Percentiles rank a stretch among this genome's conserved stretches.
Conservation (phyloP, 2,888 invertebrate species). For the Phengaris arion region DNA sequence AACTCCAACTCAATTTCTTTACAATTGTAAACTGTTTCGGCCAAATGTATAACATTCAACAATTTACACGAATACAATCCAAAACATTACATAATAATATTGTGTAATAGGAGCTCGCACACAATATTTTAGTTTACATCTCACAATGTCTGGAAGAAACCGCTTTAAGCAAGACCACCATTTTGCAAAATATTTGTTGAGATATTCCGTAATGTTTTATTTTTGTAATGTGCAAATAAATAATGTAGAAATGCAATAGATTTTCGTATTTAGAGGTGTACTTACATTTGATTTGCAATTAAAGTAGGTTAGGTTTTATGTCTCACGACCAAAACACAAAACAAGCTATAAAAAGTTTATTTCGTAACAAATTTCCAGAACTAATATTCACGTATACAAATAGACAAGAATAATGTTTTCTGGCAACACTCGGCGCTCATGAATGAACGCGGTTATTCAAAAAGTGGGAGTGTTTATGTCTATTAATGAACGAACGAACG, state of each 20-base stretch:
- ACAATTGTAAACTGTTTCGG: no score
- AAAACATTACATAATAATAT: no score
- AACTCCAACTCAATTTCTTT: no score
- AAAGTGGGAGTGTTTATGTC: constrained; percentile 26
- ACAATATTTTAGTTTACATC: no score
- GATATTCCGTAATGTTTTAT: no score
- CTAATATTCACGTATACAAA: constrained; percentile 26
- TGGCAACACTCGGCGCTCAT: constrained; percentile 29
- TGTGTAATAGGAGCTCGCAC: no score
- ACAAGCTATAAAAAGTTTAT: constrained; percentile 11
- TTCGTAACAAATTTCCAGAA: constrained; percentile 25
- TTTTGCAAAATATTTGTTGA: no score
- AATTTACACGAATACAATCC: no score
- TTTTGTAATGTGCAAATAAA: no score
- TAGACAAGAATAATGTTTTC: constrained; percentile 22
- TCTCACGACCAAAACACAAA: constrained; percentile 19
- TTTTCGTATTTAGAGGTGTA: constrained; percentile 23
- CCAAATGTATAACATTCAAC: neutral
- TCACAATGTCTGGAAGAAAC: no score
- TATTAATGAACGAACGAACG: constrained; percentile 4
- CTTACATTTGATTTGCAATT: constrained; percentile 29
- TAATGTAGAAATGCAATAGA: no score
- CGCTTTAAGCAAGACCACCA: no score
- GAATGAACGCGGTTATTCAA: constrained; percentile 32
- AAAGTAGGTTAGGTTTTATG: constrained; percentile 18